Evolutionary conservation across 2,113 vertebrate species (phyloP).

Genomic region (Shinisaurus crocodilurus): DNA sequence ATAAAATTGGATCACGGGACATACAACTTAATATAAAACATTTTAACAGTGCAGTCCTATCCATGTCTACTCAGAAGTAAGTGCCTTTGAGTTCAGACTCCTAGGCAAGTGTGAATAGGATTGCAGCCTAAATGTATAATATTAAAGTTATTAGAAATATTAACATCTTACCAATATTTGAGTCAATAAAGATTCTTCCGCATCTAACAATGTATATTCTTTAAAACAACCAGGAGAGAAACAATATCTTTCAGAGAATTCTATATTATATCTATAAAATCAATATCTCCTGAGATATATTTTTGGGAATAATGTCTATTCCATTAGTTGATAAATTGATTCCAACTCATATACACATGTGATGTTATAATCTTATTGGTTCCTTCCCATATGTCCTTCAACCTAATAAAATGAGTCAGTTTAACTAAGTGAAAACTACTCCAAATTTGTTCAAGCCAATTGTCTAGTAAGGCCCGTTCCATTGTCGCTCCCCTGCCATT

Average conservation of each 20-base stretch:
- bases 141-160: neutral
- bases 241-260: neutral
- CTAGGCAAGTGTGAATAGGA: no score
- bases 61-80: no score
- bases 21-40: neutral
- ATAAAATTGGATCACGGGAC: neutral
- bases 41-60: neutral
- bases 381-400: neutral
- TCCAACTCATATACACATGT: neutral
- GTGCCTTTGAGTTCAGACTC: no score
- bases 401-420: neutral
- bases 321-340: neutral
- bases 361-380: neutral
- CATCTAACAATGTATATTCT: neutral
- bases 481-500: neutral
- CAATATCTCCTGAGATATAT: no score
- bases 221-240: neutral
- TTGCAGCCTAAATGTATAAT: no score
- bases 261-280: neutral
- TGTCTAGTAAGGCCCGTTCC: neutral
- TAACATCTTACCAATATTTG: neutral
- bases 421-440: neutral
- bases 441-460: neutral
- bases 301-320: neutral
- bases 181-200: neutral